Evolutionary conservation across 2,888 invertebrate species (phyloP), one percentile per base, ranked within the genome.

Genomic region (Gryllus longicercus): DNA sequence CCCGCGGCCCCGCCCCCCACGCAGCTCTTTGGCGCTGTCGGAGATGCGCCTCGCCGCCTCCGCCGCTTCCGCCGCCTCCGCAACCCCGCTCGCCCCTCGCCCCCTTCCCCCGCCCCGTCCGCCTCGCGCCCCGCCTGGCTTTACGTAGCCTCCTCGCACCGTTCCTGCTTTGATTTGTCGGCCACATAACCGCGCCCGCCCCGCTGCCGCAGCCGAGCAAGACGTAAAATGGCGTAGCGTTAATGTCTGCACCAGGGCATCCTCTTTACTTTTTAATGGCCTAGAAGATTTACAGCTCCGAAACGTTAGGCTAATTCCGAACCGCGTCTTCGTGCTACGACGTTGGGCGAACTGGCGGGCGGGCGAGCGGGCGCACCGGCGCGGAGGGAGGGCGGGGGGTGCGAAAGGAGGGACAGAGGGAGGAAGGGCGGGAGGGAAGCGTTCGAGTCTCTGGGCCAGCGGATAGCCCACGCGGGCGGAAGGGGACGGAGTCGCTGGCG

Each of bases 211-310:
- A 63, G 63, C 63, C 18, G 63, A 63, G 63, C 63, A 63, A 63
- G 63, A 63, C 63, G 63, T 63, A 63, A 63, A 63, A 63, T 63
- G 63, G 63, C 63, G 63, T 63, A 18, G 63, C 63, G 63, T 63
- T 63, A 63, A 63, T 63, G 63, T 63, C 63, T 63, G n/a, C 63
- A 63, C 63, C 63, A 63, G 63, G 63, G 63, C 63, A 63, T 63
- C 63, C 63, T 63, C 63, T 63, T 63, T 63, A 63, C 63, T 63
- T 63, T 63, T 63, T 63, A 63, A 63, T 63, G 63, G 63, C 63
- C 63, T 63, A 5, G 63, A n/a, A 63, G 63, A 63, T 63, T 63
- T 63, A 63, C 63, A 63, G 63, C 63, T n/a, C 63, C 63, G 63
- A 63, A 63, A 63, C 63, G 63, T 63, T 63, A 63, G 63, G 63